Percentiles rank a stretch among this genome's conserved stretches.
phyloP scores from a whole-genome alignment of 2,113 vertebrate species.

The Alosa alosa region DNA sequence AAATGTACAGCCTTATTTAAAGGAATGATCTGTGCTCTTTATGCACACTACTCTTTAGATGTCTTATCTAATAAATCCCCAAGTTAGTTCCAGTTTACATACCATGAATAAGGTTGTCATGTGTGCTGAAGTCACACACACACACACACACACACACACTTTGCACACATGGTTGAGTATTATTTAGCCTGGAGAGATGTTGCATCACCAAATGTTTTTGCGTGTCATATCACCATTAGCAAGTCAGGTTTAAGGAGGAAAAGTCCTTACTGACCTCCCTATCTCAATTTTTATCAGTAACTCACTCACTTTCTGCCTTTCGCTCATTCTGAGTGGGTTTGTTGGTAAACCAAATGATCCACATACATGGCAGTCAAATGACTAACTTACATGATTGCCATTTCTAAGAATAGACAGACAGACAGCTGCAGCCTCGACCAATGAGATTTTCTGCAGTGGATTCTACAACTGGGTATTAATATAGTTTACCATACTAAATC shows the following conservation, averaged over 20 bases:
- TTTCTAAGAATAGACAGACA: constrained; percentile 2
- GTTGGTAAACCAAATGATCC: background rate
- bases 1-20: background rate
- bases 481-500: background rate
- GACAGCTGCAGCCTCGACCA: background rate
- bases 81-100: constrained; percentile 1
- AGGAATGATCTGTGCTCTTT: background rate
- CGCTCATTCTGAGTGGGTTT: background rate
- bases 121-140: background rate
- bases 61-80: background rate
- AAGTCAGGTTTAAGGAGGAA: background rate
- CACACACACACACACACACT: background rate
- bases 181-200: constrained; percentile 34
- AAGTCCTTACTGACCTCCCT: background rate
- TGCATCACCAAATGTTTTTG: constrained; percentile 37
- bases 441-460: background rate
- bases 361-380: background rate
- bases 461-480: background rate
- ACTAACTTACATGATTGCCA: constrained; percentile 16
- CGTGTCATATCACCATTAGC: constrained; percentile 12
- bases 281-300: background rate
- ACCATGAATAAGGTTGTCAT: constrained; percentile 4
- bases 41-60: background rate
- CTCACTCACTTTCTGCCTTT: background rate
- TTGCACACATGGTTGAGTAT: constrained; percentile 32